Evolutionary conservation across 2,888 invertebrate species (phyloP), one percentile per base, ranked within the genome.

Genomic region (Liposcelis brunnea): DNA sequence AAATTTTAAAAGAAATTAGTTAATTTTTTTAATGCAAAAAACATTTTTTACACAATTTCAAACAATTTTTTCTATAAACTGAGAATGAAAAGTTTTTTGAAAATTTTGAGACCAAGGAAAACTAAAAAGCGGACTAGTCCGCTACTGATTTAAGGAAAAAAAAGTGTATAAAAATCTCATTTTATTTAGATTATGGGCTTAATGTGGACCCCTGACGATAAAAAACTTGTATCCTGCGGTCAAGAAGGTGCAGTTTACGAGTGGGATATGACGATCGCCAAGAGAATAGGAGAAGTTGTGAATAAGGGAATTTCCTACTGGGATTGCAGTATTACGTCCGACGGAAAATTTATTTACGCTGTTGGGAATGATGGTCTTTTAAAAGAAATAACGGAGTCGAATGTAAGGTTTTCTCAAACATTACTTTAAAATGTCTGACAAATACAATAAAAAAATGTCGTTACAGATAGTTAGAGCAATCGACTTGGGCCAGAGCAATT

Each of bases 181-280:
- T n/a, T n/a, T n/a, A 26, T 26, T 26, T 26, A 26, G 26, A 26
- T 26, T 6, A 26, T 26, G 26, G 26, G 65, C 44, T 55, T 84
- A 44, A 70, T 76, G 1, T 90, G 87, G 86, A 75, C 78, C 2
- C 66, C 71, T 14, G 75, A 75, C 53, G 93, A 94, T 60, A 71
- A 74, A 49, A 81, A 76, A 54, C 61, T 94, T 37, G 73, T 89
- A 5, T 87, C 89, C 0, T 84, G 87, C 55, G 93, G 91, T 1
- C 71, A 74, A 2, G 93, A 93, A 58, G 93, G 93, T 0, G 86
- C 87, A 0, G 77, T 90, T 15, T 93, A 93, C 60, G 84, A 87
- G 59, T 94, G 93, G 91, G 81, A 85, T 53, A 76, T 84, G 55
- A 69, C 69, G 11, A 72, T 73, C 1, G 79, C 81, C 0, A 69